Base-by-base conservation (phyloP, 2,113 vertebrate genomes). In the Cheirogaleus medius region DNA sequence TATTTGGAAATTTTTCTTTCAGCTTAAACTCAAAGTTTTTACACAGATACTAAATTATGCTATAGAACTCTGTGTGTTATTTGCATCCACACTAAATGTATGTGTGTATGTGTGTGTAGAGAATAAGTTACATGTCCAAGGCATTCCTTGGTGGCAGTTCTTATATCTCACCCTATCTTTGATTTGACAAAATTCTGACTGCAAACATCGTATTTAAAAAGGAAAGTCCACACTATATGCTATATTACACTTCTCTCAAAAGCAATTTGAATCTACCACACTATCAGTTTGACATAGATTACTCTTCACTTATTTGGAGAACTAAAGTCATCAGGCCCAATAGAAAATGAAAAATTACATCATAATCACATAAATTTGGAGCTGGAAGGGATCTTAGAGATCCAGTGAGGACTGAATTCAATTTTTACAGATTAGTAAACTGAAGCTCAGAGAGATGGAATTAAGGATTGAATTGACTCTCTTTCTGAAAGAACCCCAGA, bases 291-390 rank as follows among this genome's bases (percentile, higher is more conserved):
- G 14, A 49, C 20, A 68, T 1, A 23, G 17, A 92, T 29, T n/a
- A 93, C n/a, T 39, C 44, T 68, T 76, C 9, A 44, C 74, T n/a
- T 87, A 73, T 34, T 82, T 47, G 15, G 23, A 86, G 71, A 93
- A 77, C 44, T 69, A 74, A 91, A 91, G 10, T 8, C 29, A 20
- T 27, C 27, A 3, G 15, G 10, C 15, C 47, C 89, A 91, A 95
- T 15, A 73, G 92, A 91, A 98, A 98, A 97, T 82, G 49, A 94
- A 14, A 94, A 64, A 56, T 95, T 74, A 83, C 6, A 69, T 71
- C 18, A 32, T 6, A 87, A 32, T 66, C 52, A 71, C 52, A 17
- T 34, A 66, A 42, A 25, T 58, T 6, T 32, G 66, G 9, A 71
- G 2, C 13, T 56, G 5, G 8, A 71, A 58, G 14, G 1, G 12